Evolutionary conservation across 2,113 vertebrate genomes (phyloP).

Genomic region (Dermatemys mawii): DNA sequence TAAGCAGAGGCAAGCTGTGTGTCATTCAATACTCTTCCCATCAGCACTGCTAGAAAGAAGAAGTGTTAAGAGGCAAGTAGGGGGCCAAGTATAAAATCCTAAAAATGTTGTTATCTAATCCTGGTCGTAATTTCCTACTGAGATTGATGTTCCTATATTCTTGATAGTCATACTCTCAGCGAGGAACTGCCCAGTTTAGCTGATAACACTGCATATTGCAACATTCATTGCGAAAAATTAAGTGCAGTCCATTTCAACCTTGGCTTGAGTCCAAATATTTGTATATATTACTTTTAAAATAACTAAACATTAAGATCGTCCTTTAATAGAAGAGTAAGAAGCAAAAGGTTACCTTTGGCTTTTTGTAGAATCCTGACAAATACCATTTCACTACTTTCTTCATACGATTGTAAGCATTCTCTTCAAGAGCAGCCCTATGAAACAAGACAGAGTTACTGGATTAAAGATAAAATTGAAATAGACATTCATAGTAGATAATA

Average conservation of each 20-base stretch:
- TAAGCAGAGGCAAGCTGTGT: not conserved
- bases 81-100: not conserved
- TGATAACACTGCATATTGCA: not conserved
- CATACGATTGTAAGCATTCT: conserved; percentile 96
- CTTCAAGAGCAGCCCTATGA: conserved; percentile 92
- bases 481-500: no score
- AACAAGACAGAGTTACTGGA: conserved; percentile 27
- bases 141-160: not conserved
- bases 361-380: conserved; percentile 99
- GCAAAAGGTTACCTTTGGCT: conserved; percentile 88
- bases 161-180: no score
- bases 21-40: not conserved
- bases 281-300: not conserved
- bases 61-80: not conserved
- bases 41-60: not conserved
- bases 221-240: not conserved
- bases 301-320: not conserved
- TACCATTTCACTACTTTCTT: conserved; percentile 99
- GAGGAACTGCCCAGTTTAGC: not conserved
- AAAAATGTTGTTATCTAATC: not conserved
- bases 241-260: not conserved
- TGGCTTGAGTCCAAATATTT: not conserved
- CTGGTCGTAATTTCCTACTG: not conserved
- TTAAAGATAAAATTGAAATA: not conserved
- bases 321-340: conserved; percentile 3